A percentile compares a stretch with the other conserved stretches of the same genome.
phyloP scores from a whole-genome alignment of 2,888 invertebrate genomes.

The Craniophora ligustri region DNA sequence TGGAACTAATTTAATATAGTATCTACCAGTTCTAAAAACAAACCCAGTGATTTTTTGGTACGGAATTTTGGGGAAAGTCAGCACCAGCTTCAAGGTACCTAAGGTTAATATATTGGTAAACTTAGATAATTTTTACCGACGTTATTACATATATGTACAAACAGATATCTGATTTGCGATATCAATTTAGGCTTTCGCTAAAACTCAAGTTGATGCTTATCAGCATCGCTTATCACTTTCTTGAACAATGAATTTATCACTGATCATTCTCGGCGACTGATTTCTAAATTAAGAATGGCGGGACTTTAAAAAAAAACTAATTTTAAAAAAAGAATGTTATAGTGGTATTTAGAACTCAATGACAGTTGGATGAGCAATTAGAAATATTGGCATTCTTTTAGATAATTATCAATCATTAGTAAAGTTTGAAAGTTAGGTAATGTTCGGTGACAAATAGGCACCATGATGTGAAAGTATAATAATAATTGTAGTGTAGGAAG shows the following conservation, averaged over 20 bases:
- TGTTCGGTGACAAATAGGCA: slow-evolving; percentile 29
- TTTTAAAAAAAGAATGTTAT: not conserved
- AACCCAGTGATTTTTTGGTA: no score
- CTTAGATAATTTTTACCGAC: no score
- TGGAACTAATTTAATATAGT: no score
- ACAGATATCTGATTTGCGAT: no score
- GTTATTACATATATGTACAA: no score
- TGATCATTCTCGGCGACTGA: no score
- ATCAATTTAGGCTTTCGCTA: no score
- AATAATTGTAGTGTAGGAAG: slow-evolving; percentile 30
- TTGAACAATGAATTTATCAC: not conserved
- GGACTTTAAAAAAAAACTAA: not conserved
- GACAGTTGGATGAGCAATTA: not conserved
- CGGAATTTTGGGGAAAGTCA: no score
- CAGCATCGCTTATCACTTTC: not conserved
- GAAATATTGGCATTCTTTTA: not conserved
- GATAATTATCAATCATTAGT: not conserved
- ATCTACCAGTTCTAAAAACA: no score
- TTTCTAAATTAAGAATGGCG: not conserved
- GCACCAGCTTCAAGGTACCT: no score
- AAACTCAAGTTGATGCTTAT: not conserved
- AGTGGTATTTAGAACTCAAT: not conserved
- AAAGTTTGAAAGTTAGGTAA: slow-evolving; percentile 10
- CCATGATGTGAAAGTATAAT: slow-evolving; percentile 42
- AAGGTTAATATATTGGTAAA: no score